Percentiles rank a stretch among this genome's conserved stretches.
Evolutionary conservation across 2,113 vertebrate species (phyloP).

Genomic region (Callithrix jacchus): DNA sequence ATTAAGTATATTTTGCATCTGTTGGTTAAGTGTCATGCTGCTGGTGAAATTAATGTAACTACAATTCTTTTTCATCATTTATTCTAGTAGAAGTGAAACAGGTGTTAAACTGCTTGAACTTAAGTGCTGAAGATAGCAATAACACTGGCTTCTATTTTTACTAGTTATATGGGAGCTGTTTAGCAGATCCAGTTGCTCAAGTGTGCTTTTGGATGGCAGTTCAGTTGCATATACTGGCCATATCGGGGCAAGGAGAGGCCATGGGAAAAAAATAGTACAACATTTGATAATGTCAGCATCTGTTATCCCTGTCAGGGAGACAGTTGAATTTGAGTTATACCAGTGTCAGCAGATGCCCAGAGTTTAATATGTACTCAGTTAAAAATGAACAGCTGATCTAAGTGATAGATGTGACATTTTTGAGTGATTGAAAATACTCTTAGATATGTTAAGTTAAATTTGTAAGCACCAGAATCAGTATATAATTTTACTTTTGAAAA

Average conservation of each 20-base stretch:
- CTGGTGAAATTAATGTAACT: constrained; percentile 78
- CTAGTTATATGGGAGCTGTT: constrained; percentile 83
- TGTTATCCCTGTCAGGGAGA: constrained; percentile 97
- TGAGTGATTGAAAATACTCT: constrained; percentile 83
- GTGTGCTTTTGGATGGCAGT: constrained; percentile 88
- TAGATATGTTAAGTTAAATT: constrained; percentile 80
- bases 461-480: constrained; percentile 75
- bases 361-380: constrained; percentile 86
- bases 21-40: constrained; percentile 65
- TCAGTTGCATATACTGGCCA: constrained; percentile 92
- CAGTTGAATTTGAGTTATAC: constrained; percentile 88
- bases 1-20: constrained; percentile 66
- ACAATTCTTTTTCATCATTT: constrained; percentile 69
- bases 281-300: constrained; percentile 99
- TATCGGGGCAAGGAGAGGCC: constrained; percentile 95
- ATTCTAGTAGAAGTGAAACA: constrained; percentile 80
- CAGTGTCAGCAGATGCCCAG: constrained; percentile 90
- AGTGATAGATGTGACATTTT: constrained; percentile 87
- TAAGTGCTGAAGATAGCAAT: constrained; percentile 82
- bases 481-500: constrained; percentile 80
- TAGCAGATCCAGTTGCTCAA: constrained; percentile 88
- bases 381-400: constrained; percentile 88
- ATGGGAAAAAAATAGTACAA: constrained; percentile 87
- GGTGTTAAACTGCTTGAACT: constrained; percentile 82
- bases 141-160: constrained; percentile 89